Percentiles rank a stretch among this genome's conserved stretches.
Evolutionary conservation across 2,888 invertebrate genomes (phyloP).

Genomic region (Serripes groenlandicus): DNA sequence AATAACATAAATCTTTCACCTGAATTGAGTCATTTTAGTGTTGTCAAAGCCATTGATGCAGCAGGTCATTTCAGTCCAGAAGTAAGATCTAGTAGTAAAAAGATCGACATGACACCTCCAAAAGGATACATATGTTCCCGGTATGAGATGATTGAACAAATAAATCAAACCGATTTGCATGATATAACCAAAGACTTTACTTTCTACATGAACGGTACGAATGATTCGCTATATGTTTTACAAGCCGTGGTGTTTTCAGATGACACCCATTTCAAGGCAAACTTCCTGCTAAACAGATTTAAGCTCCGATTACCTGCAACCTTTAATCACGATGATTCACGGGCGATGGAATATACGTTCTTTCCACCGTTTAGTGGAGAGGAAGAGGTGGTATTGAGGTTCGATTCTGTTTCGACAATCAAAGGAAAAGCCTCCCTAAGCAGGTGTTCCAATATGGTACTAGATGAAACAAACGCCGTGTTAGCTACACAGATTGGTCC

Average conservation of each 20-base stretch:
- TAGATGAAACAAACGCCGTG: background rate
- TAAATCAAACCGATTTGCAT: too few species aligned
- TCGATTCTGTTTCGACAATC: too few species aligned
- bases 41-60: conserved; percentile 41
- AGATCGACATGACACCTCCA: conserved; percentile 29
- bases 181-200: too few species aligned
- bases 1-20: conserved; percentile 12
- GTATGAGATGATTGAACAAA: background rate
- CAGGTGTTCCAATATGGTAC: background rate
- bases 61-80: conserved; percentile 29
- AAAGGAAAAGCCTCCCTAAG: background rate
- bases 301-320: background rate
- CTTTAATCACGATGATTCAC: background rate
- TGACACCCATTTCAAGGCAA: background rate
- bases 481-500: conserved; percentile 8
- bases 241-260: background rate
- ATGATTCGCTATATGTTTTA: background rate
- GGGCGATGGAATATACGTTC: background rate
- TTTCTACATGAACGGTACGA: background rate
- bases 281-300: background rate
- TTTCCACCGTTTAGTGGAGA: background rate
- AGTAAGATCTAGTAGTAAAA: background rate
- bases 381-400: too few species aligned
- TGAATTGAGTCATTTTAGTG: conserved; percentile 25
- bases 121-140: conserved; percentile 7